Evolutionary conservation across 2,797 vertebrate species (phyloP).

Genomic region (Macrochelys suwanniensis): DNA sequence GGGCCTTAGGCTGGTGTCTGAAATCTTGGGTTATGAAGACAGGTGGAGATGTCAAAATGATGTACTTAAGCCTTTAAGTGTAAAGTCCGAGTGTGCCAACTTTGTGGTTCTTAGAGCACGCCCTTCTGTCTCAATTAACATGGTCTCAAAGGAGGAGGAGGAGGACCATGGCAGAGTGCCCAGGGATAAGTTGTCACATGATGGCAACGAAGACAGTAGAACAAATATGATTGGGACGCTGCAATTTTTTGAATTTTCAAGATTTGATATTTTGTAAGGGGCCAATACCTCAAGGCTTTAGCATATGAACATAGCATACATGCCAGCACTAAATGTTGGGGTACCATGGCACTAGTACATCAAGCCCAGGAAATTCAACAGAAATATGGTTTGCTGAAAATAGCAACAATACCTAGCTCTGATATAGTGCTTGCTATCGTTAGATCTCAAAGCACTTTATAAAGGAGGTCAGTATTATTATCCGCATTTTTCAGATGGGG

Average conservation of each 20-base stretch:
- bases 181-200: neutral
- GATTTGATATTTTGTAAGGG: neutral
- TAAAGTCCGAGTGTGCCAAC: neutral
- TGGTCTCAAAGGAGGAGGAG: neutral
- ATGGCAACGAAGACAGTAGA: slow-evolving; percentile 8
- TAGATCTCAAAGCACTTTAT: neutral
- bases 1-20: neutral
- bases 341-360: neutral
- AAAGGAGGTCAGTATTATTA: neutral
- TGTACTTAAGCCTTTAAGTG: neutral
- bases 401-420: neutral
- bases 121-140: neutral
- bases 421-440: neutral
- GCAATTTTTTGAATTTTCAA: neutral
- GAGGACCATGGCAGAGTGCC: neutral
- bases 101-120: neutral
- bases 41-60: neutral
- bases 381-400: neutral
- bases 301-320: neutral
- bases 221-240: neutral
- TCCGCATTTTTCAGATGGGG: neutral
- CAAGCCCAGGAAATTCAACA: fast-evolving
- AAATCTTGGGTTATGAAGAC: neutral
- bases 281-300: neutral
- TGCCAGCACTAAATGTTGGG: neutral